These are phyloP conservation scores for Hoplodrina blanda DNA, from an alignment of 2,888 invertebrate species.

Conservation along the genomic window DNA sequence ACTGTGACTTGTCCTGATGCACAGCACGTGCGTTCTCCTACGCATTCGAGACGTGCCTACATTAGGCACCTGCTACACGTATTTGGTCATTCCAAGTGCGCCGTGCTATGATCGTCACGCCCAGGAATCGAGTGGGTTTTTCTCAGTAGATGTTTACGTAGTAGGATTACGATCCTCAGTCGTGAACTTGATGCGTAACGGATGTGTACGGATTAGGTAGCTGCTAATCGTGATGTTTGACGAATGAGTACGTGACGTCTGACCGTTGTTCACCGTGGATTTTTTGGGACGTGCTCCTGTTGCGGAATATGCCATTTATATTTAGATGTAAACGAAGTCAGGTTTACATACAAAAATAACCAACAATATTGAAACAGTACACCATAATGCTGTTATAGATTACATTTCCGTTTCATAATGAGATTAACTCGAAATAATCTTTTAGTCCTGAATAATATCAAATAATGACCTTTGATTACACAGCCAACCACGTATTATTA, in stretches of 20 bases:
- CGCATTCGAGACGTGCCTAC: constrained; percentile 67
- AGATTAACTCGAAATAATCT: constrained; percentile 31
- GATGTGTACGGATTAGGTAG: constrained; percentile 65
- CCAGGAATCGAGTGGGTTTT: constrained; percentile 77
- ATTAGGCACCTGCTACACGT: constrained; percentile 63
- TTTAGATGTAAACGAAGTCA: constrained; percentile 35
- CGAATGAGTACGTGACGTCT: constrained; percentile 37
- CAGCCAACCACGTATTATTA: constrained; percentile 38
- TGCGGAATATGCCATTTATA: constrained; percentile 39
- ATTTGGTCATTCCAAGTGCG: constrained; percentile 58
- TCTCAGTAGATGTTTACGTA: constrained; percentile 72
- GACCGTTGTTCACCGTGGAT: constrained; percentile 37
- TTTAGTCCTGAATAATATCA: constrained; percentile 46
- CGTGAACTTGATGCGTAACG: constrained; percentile 63
- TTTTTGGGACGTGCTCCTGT: constrained; percentile 53
- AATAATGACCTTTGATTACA: constrained; percentile 52
- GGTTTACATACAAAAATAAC: constrained; percentile 35
- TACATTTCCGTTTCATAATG: constrained; percentile 43
- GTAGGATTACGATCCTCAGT: constrained; percentile 59
- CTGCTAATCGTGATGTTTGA: constrained; percentile 69
- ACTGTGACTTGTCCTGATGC: constrained; percentile 78
- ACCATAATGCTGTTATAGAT: constrained; percentile 3
- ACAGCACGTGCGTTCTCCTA: constrained; percentile 79
- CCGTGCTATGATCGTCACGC: constrained; percentile 49
- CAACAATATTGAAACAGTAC: not conserved